phyloP scores from a whole-genome alignment of 1,140 invertebrate genomes.

The Apocrypta bakeri region DNA sequence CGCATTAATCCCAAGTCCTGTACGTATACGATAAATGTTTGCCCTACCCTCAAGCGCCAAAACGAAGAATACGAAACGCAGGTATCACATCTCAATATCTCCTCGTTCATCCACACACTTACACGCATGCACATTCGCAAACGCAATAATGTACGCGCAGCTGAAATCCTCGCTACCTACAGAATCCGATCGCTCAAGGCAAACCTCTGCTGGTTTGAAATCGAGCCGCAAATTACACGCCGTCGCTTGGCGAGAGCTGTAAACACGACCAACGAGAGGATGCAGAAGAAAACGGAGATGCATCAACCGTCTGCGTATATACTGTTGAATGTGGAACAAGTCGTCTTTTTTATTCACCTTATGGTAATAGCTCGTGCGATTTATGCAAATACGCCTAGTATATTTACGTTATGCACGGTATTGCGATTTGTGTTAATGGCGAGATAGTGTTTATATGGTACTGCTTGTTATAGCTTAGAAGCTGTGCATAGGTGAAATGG shows the following conservation, averaged over 20 bases:
- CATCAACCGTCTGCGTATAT: background rate
- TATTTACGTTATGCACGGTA: too few species aligned
- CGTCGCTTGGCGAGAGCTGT: background rate
- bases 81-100: background rate
- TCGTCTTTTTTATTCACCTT: background rate
- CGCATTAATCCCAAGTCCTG: background rate
- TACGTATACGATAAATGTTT: background rate
- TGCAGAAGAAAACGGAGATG: background rate
- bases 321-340: background rate
- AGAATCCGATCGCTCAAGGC: conserved; percentile 26
- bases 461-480: too few species aligned
- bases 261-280: background rate
- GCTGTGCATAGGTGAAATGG: background rate
- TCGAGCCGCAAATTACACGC: conserved; percentile 34
- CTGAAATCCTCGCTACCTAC: conserved; percentile 13
- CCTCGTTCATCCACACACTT: background rate
- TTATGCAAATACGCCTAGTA: conserved; percentile 4
- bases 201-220: conserved; percentile 33
- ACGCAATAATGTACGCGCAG: background rate
- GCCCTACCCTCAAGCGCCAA: background rate
- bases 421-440: background rate
- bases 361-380: background rate
- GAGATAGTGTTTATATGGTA: background rate
- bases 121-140: background rate
- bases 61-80: background rate